These are phyloP conservation scores for Caenorhabditis imperialis DNA, from an alignment of 2,888 invertebrate species.

Conservation along the genomic window DNA sequence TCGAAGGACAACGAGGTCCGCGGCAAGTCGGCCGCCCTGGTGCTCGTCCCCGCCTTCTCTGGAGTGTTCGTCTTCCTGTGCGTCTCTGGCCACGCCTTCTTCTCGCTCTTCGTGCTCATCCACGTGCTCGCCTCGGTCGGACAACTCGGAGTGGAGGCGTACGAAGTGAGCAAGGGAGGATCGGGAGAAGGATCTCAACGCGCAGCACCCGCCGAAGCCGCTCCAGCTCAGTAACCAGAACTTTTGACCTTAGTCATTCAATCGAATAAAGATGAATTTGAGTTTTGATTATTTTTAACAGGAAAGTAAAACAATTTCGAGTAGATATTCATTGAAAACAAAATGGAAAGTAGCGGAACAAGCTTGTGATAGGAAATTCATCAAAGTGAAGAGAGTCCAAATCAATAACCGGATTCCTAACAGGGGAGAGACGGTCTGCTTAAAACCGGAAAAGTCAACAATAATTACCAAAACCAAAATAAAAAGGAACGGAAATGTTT, in stretches of 20 bases:
- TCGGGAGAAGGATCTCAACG: not conserved
- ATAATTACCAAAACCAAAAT: conserved; percentile 1
- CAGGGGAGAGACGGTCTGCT: not conserved
- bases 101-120: conserved; percentile 56
- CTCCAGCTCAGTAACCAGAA: too few species aligned
- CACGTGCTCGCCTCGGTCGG: conserved; percentile 52
- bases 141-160: conserved; percentile 54
- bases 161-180: conserved; percentile 43
- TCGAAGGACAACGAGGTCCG: conserved; percentile 49
- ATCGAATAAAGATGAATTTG: too few species aligned
- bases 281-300: too few species aligned
- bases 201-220: too few species aligned
- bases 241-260: too few species aligned
- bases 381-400: conserved; percentile 10
- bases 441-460: not conserved
- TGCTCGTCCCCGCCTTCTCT: conserved; percentile 43
- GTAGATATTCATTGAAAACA: too few species aligned
- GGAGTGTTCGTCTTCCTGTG: conserved; percentile 53
- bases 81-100: conserved; percentile 56
- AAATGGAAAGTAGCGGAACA: not conserved
- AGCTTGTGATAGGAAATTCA: not conserved
- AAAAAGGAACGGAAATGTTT: conserved; percentile 15
- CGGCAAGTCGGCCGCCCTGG: conserved; percentile 42
- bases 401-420: conserved; percentile 13
- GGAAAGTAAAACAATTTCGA: too few species aligned